Conservation (phyloP, 2,888 invertebrate genomes). For the Scaptomyza polygonia region DNA sequence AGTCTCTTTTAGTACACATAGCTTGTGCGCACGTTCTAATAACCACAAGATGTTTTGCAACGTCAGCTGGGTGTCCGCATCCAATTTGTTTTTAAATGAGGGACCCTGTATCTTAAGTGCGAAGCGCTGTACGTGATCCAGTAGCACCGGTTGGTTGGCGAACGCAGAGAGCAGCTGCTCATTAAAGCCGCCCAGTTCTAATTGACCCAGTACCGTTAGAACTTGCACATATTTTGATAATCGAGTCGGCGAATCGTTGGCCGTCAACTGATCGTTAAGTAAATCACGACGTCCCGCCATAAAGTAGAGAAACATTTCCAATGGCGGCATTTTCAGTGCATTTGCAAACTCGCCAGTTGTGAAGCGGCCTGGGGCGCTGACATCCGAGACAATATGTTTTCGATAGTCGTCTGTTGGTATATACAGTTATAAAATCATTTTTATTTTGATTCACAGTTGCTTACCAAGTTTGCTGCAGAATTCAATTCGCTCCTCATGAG, state of each 20-base stretch:
- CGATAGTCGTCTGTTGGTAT: slow-evolving; percentile 11
- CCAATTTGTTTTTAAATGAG: slow-evolving; percentile 66
- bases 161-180: slow-evolving; percentile 62
- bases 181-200: slow-evolving; percentile 78
- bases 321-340: slow-evolving; percentile 52
- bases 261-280: slow-evolving; percentile 59
- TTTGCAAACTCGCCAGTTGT: slow-evolving; percentile 40
- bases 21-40: slow-evolving; percentile 58
- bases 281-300: slow-evolving; percentile 56
- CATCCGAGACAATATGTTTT: slow-evolving; percentile 12
- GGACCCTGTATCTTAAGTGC: slow-evolving; percentile 80
- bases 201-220: slow-evolving; percentile 61
- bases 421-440: neutral
- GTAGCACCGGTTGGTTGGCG: slow-evolving; percentile 56
- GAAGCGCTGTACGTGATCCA: slow-evolving; percentile 61
- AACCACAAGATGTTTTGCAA: slow-evolving; percentile 61
- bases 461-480: slow-evolving; percentile 25
- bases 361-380: slow-evolving; percentile 26
- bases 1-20: slow-evolving; percentile 29
- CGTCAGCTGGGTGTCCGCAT: slow-evolving; percentile 42
- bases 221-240: slow-evolving; percentile 64
- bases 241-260: slow-evolving; percentile 68
- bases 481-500: slow-evolving; percentile 46
- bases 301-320: slow-evolving; percentile 77
- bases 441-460: neutral